These are phyloP conservation scores for Umimayanthus kanabou DNA, from an alignment of 92 coral and sea anemone genomes.

Conservation along the genomic window DNA sequence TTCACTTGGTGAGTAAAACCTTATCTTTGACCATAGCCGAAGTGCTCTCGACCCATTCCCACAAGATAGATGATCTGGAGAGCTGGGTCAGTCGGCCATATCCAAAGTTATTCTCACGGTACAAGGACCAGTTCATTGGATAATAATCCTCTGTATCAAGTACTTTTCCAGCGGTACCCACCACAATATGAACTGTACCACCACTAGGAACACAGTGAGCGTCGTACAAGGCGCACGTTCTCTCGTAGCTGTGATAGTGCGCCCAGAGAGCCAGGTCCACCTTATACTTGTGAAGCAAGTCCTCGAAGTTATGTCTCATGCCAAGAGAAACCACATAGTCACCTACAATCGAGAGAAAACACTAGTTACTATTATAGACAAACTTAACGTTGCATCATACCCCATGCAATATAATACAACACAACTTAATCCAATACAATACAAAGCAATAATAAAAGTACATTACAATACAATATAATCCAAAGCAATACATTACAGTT, in stretches of 20 bases:
- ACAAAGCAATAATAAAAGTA: no score
- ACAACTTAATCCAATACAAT: no score
- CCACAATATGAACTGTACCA: constrained; percentile 82
- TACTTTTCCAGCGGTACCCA: constrained; percentile 91
- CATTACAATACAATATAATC: no score
- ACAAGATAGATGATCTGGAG: constrained; percentile 69
- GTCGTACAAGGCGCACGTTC: constrained; percentile 84
- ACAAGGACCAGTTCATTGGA: constrained; percentile 86
- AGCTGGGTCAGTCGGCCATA: constrained; percentile 86
- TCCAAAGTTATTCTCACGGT: constrained; percentile 79
- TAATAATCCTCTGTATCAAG: constrained; percentile 63
- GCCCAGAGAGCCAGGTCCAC: constrained; percentile 97
- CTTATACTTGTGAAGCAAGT: constrained; percentile 73
- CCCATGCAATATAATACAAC: no score
- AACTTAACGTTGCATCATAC: neutral
- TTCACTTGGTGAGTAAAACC: constrained; percentile 66
- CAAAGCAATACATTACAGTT: no score
- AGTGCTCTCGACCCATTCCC: constrained; percentile 90
- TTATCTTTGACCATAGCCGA: constrained; percentile 73
- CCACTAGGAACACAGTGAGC: constrained; percentile 63
- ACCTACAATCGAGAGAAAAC: constrained; percentile 47
- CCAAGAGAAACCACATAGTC: constrained; percentile 82
- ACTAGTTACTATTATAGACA: neutral
- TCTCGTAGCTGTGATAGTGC: constrained; percentile 96
- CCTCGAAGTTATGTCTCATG: constrained; percentile 77